Percentiles rank a stretch among this genome's conserved stretches.
These are phyloP conservation scores for Xestobium rufovillosum DNA, from an alignment of 2,888 invertebrate species.

Conservation along the genomic window DNA sequence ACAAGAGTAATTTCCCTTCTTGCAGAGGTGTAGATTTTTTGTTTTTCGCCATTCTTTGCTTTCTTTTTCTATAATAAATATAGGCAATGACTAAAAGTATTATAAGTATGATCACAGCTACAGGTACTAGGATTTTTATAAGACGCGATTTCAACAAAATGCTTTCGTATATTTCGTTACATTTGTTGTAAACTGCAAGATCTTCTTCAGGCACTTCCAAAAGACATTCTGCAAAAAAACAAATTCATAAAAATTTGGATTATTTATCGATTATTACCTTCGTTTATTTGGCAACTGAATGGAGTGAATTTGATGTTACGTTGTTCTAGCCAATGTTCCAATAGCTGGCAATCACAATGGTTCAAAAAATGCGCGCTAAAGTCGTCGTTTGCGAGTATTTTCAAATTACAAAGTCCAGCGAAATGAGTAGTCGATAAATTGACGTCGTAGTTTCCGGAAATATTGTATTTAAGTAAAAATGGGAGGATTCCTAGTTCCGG, in stretches of 20 bases:
- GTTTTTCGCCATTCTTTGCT: not conserved
- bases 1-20: too few relatives aligned
- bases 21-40: conserved; percentile 5
- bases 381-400: conserved; percentile 12
- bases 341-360: conserved; percentile 15
- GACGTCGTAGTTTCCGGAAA: conserved; percentile 19
- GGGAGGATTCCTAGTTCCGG: not conserved
- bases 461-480: conserved; percentile 16
- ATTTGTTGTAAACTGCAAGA: conserved; percentile 9
- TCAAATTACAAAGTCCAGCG: conserved; percentile 18
- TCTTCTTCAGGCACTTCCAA: conserved; percentile 11
- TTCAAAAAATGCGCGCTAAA: conserved; percentile 12
- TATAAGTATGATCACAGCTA: conserved; percentile 4
- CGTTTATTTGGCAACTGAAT: not conserved
- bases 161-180: conserved; percentile 6
- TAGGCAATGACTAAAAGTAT: conserved; percentile 4
- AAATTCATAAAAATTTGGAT: not conserved
- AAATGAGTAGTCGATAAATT: conserved; percentile 10
- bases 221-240: conserved; percentile 12
- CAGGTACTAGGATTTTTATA: conserved; percentile 10
- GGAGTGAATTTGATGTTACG: conserved; percentile 7
- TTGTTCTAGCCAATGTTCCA: conserved; percentile 13
- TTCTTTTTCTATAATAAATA: conserved; percentile 2
- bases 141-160: conserved; percentile 7
- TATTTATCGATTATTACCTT: not conserved